These are phyloP conservation scores for Xestobium rufovillosum DNA, from an alignment of 2,888 invertebrate genomes.

Conservation along the genomic window DNA sequence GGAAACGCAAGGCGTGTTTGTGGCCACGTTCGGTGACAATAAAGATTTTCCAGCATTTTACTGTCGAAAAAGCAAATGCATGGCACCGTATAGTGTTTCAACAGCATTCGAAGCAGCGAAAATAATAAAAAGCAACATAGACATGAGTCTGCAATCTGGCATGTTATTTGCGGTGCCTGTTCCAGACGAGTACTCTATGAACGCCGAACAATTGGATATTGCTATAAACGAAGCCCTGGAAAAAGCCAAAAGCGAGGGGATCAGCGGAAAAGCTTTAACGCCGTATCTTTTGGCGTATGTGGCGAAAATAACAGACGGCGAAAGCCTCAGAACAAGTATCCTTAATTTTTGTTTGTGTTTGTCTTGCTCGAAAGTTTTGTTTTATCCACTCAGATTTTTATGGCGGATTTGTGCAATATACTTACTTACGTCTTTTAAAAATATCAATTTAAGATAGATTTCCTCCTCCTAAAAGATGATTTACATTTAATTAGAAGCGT, in stretches of 20 bases:
- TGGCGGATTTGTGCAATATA: no score
- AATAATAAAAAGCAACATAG: slow-evolving; percentile 50
- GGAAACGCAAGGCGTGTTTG: slow-evolving; percentile 95
- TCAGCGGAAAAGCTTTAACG: slow-evolving; percentile 83
- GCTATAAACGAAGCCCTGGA: slow-evolving; percentile 65
- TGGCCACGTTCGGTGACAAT: slow-evolving; percentile 65
- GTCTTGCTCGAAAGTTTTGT: neutral
- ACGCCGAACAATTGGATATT: slow-evolving; percentile 53
- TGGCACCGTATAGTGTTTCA: slow-evolving; percentile 62
- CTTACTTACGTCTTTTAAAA: no score
- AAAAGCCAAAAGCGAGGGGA: slow-evolving; percentile 51
- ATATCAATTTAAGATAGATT: no score
- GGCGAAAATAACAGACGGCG: slow-evolving; percentile 70
- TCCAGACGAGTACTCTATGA: slow-evolving; percentile 61
- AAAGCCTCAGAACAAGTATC: slow-evolving; percentile 80
- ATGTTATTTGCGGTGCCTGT: slow-evolving; percentile 88
- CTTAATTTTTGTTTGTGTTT: slow-evolving; percentile 39
- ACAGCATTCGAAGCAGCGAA: slow-evolving; percentile 62
- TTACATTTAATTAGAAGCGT: no score
- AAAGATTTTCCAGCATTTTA: slow-evolving; percentile 92
- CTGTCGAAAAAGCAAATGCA: slow-evolving; percentile 63
- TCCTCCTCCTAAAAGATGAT: no score
- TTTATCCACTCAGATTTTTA: no score
- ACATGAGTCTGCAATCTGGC: slow-evolving; percentile 58
- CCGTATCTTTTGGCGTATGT: slow-evolving; percentile 82